Percentiles rank a stretch among this genome's conserved stretches.
phyloP scores from a whole-genome alignment of 2,113 vertebrate species.

The Herpailurus yagouaroundi region DNA sequence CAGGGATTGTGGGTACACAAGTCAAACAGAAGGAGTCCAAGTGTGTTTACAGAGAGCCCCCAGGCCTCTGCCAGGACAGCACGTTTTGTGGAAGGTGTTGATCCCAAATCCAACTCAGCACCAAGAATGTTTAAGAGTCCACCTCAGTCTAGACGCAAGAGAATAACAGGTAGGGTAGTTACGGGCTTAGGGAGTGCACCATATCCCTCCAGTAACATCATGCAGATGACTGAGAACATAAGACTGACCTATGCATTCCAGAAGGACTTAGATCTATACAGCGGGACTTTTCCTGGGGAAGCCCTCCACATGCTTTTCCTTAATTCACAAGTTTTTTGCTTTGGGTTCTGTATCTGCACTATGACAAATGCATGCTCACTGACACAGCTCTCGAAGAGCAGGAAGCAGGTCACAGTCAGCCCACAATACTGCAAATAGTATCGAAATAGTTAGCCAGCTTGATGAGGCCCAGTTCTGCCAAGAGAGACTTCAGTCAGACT shows the following conservation, averaged over 20 bases:
- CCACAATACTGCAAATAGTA: neutral
- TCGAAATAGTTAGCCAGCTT: neutral
- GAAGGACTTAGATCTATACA: neutral
- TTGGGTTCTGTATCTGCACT: neutral
- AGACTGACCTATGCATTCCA: too few species aligned
- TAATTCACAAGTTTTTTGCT: neutral
- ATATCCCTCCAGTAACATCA: too few species aligned
- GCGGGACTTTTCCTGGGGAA: neutral
- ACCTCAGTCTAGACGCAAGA: neutral
- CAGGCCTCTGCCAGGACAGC: accelerated
- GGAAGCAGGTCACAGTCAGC: neutral
- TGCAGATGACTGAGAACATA: neutral
- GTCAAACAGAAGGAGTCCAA: neutral
- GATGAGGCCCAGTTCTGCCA: neutral
- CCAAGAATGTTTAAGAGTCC: neutral
- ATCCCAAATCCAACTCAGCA: neutral
- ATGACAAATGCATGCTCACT: neutral
- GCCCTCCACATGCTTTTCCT: accelerated
- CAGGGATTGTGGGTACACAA: too few species aligned
- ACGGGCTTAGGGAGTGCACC: accelerated
- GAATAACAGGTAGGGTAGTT: neutral
- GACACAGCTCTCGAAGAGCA: neutral
- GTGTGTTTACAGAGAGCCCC: neutral
- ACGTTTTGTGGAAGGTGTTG: neutral
- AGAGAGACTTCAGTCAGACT: neutral